Conservation (phyloP, 2,888 invertebrate genomes). For the Himalopsyche japonica region DNA sequence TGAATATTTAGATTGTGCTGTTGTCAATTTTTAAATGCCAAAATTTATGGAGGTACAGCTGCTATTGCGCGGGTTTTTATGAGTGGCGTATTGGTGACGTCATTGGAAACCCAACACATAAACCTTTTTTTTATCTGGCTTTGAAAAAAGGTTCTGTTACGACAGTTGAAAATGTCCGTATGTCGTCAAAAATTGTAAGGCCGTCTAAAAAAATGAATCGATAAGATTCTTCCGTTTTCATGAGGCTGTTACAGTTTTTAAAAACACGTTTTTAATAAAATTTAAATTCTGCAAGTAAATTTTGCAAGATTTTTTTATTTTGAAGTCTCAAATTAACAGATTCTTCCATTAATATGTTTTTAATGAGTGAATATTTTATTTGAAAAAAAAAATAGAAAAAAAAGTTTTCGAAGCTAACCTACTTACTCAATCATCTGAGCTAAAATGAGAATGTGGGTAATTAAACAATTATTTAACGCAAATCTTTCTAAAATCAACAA, state of each 20-base stretch:
- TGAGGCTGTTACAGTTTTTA: not conserved
- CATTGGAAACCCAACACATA: not conserved
- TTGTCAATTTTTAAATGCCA: not conserved
- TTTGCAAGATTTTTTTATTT: no score
- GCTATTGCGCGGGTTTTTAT: not conserved
- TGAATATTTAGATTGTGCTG: not conserved
- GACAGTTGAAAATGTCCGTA: not conserved
- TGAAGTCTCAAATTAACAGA: no score
- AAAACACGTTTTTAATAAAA: no score
- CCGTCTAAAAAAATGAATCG: not conserved
- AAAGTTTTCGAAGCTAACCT: no score
- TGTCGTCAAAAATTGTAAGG: not conserved
- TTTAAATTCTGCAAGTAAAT: no score
- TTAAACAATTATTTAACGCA: no score
- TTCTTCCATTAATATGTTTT: no score
- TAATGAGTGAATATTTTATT: no score
- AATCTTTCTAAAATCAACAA: no score
- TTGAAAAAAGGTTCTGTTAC: not conserved
- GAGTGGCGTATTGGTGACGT: not conserved
- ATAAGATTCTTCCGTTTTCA: not conserved
- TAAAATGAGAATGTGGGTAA: no score
- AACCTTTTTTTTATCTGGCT: not conserved
- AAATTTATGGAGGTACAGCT: not conserved
- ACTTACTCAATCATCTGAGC: no score
- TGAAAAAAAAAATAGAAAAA: no score